These are phyloP conservation scores for Xenopus petersii DNA, from an alignment of 2,797 vertebrate genomes.

Conservation along the genomic window DNA sequence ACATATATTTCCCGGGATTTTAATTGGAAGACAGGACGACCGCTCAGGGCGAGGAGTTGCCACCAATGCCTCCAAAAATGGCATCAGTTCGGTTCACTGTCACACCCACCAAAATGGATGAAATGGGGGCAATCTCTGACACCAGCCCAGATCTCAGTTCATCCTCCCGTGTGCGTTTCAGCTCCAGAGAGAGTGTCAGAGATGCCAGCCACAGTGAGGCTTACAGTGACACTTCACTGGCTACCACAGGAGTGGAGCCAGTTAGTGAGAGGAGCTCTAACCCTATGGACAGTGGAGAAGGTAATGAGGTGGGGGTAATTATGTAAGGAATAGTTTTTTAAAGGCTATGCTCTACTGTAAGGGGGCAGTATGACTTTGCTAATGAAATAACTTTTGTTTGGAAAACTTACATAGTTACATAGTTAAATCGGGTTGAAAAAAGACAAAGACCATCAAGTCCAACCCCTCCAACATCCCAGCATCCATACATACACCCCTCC, in stretches of 20 bases:
- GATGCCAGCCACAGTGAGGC: slow-evolving; percentile 75
- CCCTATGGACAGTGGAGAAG: slow-evolving; percentile 58
- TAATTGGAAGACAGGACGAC: too few species aligned
- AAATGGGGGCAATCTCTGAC: slow-evolving; percentile 82
- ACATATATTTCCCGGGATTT: not conserved
- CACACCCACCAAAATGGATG: slow-evolving; percentile 87
- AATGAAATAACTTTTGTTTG: too few species aligned
- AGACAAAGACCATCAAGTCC: too few species aligned
- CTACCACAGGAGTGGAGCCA: slow-evolving; percentile 61
- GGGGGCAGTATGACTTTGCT: too few species aligned
- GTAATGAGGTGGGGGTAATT: slow-evolving; percentile 40
- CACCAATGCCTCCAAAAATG: slow-evolving; percentile 65
- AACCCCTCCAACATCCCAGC: too few species aligned
- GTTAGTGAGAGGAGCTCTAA: slow-evolving; percentile 59
- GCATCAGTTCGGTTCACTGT: slow-evolving; percentile 88
- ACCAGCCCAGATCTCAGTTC: slow-evolving; percentile 83
- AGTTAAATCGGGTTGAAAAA: too few species aligned
- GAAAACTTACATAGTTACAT: too few species aligned
- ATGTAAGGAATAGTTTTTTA: not conserved
- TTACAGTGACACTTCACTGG: slow-evolving; percentile 72
- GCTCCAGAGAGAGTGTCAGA: slow-evolving; percentile 79
- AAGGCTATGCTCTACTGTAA: not conserved
- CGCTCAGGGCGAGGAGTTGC: slow-evolving; percentile 21
- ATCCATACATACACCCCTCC: too few species aligned
- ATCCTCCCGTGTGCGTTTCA: slow-evolving; percentile 77